phyloP scores from a whole-genome alignment of 2,888 invertebrate genomes.

The Stenichneumon culpator region DNA sequence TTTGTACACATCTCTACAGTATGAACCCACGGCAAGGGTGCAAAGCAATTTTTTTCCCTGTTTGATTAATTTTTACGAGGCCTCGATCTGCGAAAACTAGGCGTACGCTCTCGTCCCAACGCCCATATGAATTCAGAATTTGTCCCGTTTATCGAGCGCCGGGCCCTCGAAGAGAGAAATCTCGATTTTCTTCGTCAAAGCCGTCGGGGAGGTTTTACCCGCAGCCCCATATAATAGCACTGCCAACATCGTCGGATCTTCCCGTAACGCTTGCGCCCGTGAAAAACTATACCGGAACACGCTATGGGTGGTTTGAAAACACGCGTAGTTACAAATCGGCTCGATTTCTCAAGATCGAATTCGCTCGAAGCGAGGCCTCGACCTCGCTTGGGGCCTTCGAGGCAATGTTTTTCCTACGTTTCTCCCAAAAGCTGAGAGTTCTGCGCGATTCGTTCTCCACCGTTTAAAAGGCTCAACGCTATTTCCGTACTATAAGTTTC shows the following conservation, averaged over 20 bases:
- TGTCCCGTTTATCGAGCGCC: slow-evolving; percentile 28
- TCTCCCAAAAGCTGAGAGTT: neutral
- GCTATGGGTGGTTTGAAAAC: slow-evolving; percentile 52
- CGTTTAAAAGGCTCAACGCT: slow-evolving; percentile 9
- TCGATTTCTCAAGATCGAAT: slow-evolving; percentile 65
- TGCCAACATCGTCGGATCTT: neutral
- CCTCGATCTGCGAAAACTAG: slow-evolving; percentile 32
- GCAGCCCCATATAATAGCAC: slow-evolving; percentile 7
- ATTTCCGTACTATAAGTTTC: neutral
- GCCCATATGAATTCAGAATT: slow-evolving; percentile 62
- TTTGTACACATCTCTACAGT: slow-evolving; percentile 1
- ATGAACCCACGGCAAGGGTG: slow-evolving; percentile 38
- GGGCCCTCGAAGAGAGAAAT: slow-evolving; percentile 46
- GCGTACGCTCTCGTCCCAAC: slow-evolving; percentile 22
- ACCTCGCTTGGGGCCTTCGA: slow-evolving; percentile 30
- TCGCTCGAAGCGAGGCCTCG: neutral
- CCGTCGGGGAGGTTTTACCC: slow-evolving; percentile 2
- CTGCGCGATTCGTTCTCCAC: slow-evolving; percentile 41
- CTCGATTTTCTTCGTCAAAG: slow-evolving; percentile 43
- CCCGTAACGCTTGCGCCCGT: neutral
- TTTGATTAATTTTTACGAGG: slow-evolving; percentile 65
- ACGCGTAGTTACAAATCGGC: slow-evolving; percentile 63
- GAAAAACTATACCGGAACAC: slow-evolving; percentile 44
- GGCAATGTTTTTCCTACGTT: slow-evolving; percentile 24
- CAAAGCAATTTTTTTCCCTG: slow-evolving; percentile 34